Evolutionary conservation across 2,797 vertebrate species (phyloP), one percentile per base, ranked within the genome.

Genomic region (Spatula clypeata): DNA sequence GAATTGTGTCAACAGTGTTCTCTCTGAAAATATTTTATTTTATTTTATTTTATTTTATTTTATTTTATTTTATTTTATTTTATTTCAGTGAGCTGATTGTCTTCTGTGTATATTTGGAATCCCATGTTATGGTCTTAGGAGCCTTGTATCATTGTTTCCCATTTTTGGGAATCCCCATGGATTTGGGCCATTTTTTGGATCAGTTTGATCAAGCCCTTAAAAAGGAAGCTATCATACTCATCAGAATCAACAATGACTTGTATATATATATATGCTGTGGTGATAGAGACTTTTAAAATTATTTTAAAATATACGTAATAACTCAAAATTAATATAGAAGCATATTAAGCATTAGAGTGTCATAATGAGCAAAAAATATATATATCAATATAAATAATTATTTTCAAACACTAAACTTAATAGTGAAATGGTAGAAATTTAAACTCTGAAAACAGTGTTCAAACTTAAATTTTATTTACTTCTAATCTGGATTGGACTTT

Each of bases 81-180:
- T 38, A 17, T 77, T 72, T 7, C 8, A 44, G 54, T 64, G 9
- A 55, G 3, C 3, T 53, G 21, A 66, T 72, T 20, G 45, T 6
- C 4, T 6, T 36, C 53, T 79, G 3, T 51, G 14, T 42, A 10
- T 51, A 38, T 45, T 45, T 73, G 23, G 34, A 42, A 38, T 72
- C 19, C 36, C 0, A 0, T 7, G 5, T 31, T 61, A 13, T 24
- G 13, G 32, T n/a, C 38, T 74, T 47, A 75, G 40, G 29, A 61
- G 40, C 15, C 27, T 21, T 32, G 4, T n/a, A 16, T 5, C 34
- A 11, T 26, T 75, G 13, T 27, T 73, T 80, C 24, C 10, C 1
- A 1, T 69, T 61, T 88, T 79, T 3, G 5, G 77, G 8, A 1
- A 4, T 62, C 20, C 40, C 21, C 45, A 47, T 81, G n/a, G 3